Percentiles rank a stretch among this genome's conserved stretches.
Conservation (phyloP, 2,113 vertebrate species). For the Tricholaema leucomelas region DNA sequence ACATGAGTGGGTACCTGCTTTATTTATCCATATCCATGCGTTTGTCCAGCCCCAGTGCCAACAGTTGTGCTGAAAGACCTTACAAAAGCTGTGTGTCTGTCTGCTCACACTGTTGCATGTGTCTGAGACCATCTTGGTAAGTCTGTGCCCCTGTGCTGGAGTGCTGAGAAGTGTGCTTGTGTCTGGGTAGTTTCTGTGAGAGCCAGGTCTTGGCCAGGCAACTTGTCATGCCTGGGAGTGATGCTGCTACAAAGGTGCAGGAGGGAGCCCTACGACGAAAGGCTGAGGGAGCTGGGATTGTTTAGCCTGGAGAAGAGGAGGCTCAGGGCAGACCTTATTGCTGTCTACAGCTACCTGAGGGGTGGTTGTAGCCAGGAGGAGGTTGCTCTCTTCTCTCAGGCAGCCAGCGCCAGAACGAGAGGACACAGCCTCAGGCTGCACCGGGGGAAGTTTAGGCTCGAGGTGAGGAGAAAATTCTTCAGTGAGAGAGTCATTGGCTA, state of each 20-base stretch:
- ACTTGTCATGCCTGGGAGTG: background rate
- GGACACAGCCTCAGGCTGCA: too few relatives aligned
- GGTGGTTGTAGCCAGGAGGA: too few relatives aligned
- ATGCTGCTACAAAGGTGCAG: rapidly evolving
- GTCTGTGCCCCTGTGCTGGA: rapidly evolving
- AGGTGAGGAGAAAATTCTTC: too few relatives aligned
- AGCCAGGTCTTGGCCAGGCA: background rate
- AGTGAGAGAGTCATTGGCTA: too few relatives aligned
- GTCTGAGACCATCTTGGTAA: rapidly evolving
- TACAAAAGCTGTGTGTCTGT: background rate
- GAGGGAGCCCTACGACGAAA: too few relatives aligned
- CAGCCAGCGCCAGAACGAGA: too few relatives aligned
- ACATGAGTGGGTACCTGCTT: background rate
- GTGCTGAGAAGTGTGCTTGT: background rate
- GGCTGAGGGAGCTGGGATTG: too few relatives aligned
- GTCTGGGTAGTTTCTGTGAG: background rate
- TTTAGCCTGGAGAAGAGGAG: too few relatives aligned
- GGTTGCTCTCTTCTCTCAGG: too few relatives aligned
- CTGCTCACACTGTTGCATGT: rapidly evolving
- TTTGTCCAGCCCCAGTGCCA: background rate
- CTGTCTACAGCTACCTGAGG: too few relatives aligned
- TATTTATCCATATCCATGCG: background rate
- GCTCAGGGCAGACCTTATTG: too few relatives aligned
- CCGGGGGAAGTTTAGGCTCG: too few relatives aligned
- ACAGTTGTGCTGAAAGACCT: background rate